A percentile compares a stretch with the other conserved stretches of the same genome.
phyloP scores from a whole-genome alignment of 2,113 vertebrate genomes.

The Lepisosteus oculatus region DNA sequence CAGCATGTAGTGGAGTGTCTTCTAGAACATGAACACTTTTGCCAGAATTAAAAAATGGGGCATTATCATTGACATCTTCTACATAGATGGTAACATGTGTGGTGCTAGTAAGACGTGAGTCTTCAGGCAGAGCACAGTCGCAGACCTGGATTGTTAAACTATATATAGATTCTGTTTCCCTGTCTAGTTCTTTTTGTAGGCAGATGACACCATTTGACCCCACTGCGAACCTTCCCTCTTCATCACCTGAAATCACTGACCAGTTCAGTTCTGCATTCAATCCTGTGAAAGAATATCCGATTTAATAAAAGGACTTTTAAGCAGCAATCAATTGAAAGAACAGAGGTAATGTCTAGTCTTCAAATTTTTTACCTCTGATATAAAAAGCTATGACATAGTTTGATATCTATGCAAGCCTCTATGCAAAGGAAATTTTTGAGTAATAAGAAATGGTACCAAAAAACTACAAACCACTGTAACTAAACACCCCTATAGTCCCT shows the following conservation, averaged over 20 bases:
- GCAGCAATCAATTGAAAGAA: background rate
- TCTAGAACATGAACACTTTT: conserved; percentile 46
- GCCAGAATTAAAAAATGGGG: conserved; percentile 52
- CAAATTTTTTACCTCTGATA: background rate
- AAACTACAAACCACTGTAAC: too few relatives aligned
- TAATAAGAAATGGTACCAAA: too few relatives aligned
- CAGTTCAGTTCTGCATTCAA: conserved; percentile 47
- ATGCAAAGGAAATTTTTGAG: too few relatives aligned
- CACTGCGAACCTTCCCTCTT: conserved; percentile 45
- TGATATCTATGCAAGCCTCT: too few relatives aligned
- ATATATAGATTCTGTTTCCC: conserved; percentile 52
- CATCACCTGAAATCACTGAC: conserved; percentile 45
- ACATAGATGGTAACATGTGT: conserved; percentile 38
- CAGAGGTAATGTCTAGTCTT: background rate
- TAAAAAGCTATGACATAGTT: background rate
- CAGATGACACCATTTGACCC: conserved; percentile 47
- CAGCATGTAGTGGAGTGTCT: conserved; percentile 45
- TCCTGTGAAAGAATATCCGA: conserved; percentile 34
- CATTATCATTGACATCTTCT: conserved; percentile 66
- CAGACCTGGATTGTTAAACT: conserved; percentile 55
- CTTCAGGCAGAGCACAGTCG: conserved; percentile 43
- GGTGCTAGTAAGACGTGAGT: conserved; percentile 50
- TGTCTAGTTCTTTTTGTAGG: conserved; percentile 51
- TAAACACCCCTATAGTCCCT: too few relatives aligned
- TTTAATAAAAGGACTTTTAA: conserved; percentile 10